Conservation (phyloP, 2,888 invertebrate genomes). For the Halictus ligatus region DNA sequence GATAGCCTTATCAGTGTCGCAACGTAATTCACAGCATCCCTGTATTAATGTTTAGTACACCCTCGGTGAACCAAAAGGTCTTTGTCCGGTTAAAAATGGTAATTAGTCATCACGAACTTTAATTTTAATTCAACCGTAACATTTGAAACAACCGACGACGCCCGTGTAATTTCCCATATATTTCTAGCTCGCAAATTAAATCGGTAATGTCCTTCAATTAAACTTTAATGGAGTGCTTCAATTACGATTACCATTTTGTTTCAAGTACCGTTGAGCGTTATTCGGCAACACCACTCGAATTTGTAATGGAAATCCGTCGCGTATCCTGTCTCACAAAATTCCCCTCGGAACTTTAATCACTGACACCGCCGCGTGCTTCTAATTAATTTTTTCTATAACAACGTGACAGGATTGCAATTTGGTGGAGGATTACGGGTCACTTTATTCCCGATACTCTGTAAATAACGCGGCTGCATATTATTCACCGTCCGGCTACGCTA, state of each 20-base stretch:
- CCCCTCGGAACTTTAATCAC: constrained; percentile 17
- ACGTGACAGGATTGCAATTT: constrained; percentile 35
- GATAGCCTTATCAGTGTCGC: background rate
- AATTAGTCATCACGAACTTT: background rate
- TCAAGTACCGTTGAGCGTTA: background rate
- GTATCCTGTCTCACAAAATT: constrained; percentile 1
- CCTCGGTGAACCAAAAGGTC: background rate
- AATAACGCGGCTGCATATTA: constrained; percentile 43
- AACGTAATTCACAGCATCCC: background rate
- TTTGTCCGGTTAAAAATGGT: background rate
- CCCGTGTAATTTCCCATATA: background rate
- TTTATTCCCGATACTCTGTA: constrained; percentile 32
- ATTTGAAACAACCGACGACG: background rate
- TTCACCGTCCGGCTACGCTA: constrained; percentile 24
- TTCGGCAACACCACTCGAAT: background rate
- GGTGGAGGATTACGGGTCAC: constrained; percentile 40
- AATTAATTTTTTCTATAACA: constrained; percentile 34
- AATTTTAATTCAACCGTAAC: background rate
- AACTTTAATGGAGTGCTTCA: constrained; percentile 2
- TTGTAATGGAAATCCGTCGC: background rate
- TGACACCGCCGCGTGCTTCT: background rate
- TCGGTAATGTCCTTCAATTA: background rate
- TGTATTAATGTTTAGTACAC: background rate
- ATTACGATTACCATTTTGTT: background rate
- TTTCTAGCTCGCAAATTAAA: background rate